Evolutionary conservation across 2,888 invertebrate species (phyloP).

Genomic region (Harpalus rufipes): DNA sequence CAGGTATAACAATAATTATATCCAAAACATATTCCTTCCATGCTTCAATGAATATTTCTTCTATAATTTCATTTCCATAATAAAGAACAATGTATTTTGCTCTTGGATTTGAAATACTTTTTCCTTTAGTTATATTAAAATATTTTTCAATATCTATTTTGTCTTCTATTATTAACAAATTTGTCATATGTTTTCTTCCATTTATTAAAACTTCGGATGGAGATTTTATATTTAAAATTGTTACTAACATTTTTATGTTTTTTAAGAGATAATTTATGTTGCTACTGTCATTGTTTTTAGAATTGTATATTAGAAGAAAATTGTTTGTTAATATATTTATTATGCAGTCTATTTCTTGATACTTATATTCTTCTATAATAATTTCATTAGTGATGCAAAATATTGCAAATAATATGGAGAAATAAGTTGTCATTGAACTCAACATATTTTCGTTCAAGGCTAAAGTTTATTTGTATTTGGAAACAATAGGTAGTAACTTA

Average conservation of each 20-base stretch:
- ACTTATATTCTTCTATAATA: background rate
- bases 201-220: background rate
- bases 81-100: conserved; percentile 25
- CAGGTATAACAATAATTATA: conserved; percentile 12
- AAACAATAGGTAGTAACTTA: background rate
- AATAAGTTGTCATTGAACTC: background rate
- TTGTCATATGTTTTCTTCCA: background rate
- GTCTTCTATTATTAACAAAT: conserved; percentile 21
- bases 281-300: background rate
- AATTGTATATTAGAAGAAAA: conserved; percentile 24
- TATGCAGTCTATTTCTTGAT: conserved; percentile 6
- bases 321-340: background rate
- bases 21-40: conserved; percentile 44
- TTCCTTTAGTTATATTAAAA: conserved; percentile 17
- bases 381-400: background rate
- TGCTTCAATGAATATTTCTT: conserved; percentile 3
- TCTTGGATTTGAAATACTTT: conserved; percentile 12
- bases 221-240: conserved; percentile 15
- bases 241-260: background rate
- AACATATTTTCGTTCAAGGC: background rate
- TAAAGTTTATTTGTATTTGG: background rate
- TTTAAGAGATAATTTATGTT: background rate
- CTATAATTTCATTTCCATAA: conserved; percentile 29
- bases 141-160: conserved; percentile 33
- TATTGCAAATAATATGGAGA: background rate